Conservation (phyloP, 1,140 invertebrate genomes). For the Zaprionus kolodkinae region DNA sequence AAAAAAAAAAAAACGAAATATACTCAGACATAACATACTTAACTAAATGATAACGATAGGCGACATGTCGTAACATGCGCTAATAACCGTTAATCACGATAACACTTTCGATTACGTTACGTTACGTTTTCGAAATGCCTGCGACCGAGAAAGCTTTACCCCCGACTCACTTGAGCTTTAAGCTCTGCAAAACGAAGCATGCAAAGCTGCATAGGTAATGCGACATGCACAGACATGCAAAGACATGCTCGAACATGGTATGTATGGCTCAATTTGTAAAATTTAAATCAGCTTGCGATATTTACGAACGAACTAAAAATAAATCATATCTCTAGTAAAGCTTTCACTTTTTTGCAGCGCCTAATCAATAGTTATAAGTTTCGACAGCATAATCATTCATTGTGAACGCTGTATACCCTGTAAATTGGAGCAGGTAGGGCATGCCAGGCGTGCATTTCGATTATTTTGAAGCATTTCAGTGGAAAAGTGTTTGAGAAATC, state of each 20-base stretch:
- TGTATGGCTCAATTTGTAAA: neutral
- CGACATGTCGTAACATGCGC: constrained; percentile 4
- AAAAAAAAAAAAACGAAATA: too few relatives aligned
- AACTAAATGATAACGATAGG: constrained; percentile 1
- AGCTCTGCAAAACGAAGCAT: neutral
- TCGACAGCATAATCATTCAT: neutral
- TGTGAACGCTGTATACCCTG: neutral
- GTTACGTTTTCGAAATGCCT: neutral
- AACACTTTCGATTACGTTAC: neutral
- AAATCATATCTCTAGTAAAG: neutral
- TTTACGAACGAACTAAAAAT: neutral
- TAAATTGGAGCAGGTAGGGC: neutral
- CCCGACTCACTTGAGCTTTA: neutral
- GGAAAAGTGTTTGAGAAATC: too few relatives aligned
- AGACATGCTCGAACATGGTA: neutral
- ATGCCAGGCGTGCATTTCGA: neutral
- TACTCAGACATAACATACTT: neutral
- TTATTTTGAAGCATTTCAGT: too few relatives aligned
- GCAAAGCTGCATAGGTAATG: neutral
- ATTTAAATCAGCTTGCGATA: neutral
- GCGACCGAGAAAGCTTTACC: neutral
- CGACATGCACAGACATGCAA: neutral
- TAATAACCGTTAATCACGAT: constrained; percentile 9
- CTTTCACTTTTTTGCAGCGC: neutral
- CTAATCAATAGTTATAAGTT: constrained; percentile 1